Base-by-base conservation (phyloP, 2,797 vertebrate genomes). In the Bufotes viridis region DNA sequence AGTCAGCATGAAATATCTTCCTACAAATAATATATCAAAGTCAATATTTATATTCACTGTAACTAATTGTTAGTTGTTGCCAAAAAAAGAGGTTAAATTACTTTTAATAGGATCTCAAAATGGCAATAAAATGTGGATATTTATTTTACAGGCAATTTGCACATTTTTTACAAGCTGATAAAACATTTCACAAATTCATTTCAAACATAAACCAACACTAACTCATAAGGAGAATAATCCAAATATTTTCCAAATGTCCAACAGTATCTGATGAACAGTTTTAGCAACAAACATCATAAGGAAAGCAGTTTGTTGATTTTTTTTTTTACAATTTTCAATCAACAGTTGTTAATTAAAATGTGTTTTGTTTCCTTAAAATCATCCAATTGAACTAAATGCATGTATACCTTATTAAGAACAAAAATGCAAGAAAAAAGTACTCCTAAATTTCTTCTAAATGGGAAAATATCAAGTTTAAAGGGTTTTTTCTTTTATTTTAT, bases 121-220 rank as follows among this genome's bases (percentile, higher is more conserved):
- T 0, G 13, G 18, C 72, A 18, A 22, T 51, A 29, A 75, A 13
- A 75, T 75, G 42, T 22, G 22, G 42, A 51, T 13, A 9, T 13
- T 22, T 22, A 75, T 51, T 51, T 75, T 22, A 51, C 20, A 75
- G 51, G 26, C 42, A 75, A 75, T 75, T 75, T 72, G 42, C 29
- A 34, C 14, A 5, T 7, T 34, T 12, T n/a, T 74, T 74, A 74
- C 15, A 74, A 74, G 70, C 70, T 49, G 70, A 74, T 51, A 75
- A 75, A 75, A 75, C 72, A 51, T 42, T 51, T 22, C 2, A 51
- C 72, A 51, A 75, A 75, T 75, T 20, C 22, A 75, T 75, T 75
- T 10, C 72, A 51, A 15, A n/a, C 34, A 51, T 75, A 51, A 51
- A 49, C 42, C 12, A 74, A 49, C 17, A 49, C 10, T 12, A 12